Conservation (phyloP, 2,113 vertebrate genomes). For the Parus major region DNA sequence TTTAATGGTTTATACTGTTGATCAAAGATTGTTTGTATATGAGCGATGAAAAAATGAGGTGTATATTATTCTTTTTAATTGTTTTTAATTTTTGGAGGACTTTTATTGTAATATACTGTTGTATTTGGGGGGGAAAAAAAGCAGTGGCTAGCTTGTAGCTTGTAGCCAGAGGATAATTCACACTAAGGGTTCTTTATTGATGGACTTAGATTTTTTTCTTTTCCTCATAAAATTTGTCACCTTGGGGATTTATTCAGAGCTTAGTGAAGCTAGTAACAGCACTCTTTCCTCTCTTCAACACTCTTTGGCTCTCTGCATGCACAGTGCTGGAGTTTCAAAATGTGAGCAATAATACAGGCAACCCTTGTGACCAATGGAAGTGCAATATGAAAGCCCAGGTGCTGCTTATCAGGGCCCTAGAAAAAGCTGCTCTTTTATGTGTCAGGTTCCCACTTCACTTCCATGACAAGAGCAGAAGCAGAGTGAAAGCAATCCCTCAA, state of each 20-base stretch:
- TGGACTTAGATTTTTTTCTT: background rate
- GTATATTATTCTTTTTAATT: constrained; percentile 65
- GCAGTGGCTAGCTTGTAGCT: constrained; percentile 29
- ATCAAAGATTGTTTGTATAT: constrained; percentile 72
- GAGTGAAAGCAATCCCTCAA: background rate
- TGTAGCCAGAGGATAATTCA: background rate
- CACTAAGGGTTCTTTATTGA: background rate
- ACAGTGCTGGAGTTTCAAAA: background rate
- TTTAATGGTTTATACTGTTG: constrained; percentile 70
- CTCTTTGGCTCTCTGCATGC: background rate
- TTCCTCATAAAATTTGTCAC: background rate
- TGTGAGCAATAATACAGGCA: constrained; percentile 10
- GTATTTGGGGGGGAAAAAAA: background rate
- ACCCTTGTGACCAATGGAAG: background rate
- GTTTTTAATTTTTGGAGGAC: constrained; percentile 52
- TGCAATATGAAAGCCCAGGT: constrained; percentile 28
- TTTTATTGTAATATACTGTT: constrained; percentile 58
- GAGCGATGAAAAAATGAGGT: constrained; percentile 60
- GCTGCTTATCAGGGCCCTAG: background rate
- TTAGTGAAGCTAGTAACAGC: background rate
- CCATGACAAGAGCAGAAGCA: background rate
- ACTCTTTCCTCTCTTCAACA: background rate
- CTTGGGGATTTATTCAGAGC: constrained; percentile 37
- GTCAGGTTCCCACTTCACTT: background rate
- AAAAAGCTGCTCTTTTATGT: background rate